A percentile compares a stretch with the other conserved stretches of the same genome.
phyloP scores from a whole-genome alignment of 2,113 vertebrate species.

The Elephas maximus region DNA sequence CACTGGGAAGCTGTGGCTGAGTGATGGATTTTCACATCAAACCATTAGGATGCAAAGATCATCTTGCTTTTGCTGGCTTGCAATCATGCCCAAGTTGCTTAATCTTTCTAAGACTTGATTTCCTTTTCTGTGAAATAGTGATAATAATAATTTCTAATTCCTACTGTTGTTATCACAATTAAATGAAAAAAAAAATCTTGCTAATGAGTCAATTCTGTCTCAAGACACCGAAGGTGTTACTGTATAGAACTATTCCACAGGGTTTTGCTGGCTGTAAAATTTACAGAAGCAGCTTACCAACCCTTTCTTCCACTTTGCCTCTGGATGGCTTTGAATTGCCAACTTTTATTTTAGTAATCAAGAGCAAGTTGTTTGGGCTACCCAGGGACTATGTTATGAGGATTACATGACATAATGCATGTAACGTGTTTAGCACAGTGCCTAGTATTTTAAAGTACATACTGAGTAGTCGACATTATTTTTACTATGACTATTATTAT shows the following conservation, averaged over 20 bases:
- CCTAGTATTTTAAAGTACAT: background rate
- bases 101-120: background rate
- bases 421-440: background rate
- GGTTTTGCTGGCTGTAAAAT: no score
- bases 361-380: no score
- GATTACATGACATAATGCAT: no score
- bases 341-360: no score
- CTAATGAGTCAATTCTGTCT: no score
- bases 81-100: background rate
- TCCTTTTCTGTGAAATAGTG: background rate
- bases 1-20: background rate
- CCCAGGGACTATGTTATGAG: no score
- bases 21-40: background rate
- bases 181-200: no score
- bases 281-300: no score
- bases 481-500: background rate
- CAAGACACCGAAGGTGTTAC: no score
- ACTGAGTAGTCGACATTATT: background rate
- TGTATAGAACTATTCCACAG: no score
- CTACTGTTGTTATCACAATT: background rate
- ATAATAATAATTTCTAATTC: background rate
- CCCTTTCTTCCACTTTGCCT: no score
- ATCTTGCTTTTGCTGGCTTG: background rate
- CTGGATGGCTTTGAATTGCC: no score
- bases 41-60: background rate